Conservation (phyloP, 2,113 vertebrate genomes). For the Catharus fuscescens region DNA sequence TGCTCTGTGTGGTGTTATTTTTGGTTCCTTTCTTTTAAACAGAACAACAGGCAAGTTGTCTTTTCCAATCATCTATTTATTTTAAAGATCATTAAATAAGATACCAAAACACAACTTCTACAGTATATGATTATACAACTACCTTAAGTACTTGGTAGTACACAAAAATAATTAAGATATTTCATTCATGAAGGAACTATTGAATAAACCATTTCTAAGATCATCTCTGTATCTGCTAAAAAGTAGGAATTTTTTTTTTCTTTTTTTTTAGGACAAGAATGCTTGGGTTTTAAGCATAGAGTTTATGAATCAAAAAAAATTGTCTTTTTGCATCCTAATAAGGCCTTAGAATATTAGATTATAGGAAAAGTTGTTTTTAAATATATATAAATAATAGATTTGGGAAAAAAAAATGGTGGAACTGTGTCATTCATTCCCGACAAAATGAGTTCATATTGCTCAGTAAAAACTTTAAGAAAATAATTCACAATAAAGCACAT, state of each 20-base stretch:
- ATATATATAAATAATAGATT: not conserved
- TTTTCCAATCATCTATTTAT: slow-evolving; percentile 27
- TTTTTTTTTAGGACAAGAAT: not conserved
- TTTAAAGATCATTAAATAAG: not conserved
- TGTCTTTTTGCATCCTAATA: not conserved
- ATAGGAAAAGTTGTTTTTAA: not conserved
- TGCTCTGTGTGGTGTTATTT: not conserved
- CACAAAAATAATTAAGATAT: not conserved
- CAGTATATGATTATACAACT: not conserved
- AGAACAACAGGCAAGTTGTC: not conserved
- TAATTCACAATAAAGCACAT: not conserved
- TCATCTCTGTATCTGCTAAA: not conserved
- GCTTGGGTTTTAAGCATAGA: not conserved
- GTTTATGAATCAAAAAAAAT: not conserved
- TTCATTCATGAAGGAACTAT: not conserved
- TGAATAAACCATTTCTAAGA: not conserved
- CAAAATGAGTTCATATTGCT: not conserved
- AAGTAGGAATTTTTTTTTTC: not conserved
- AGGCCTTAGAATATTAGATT: not conserved
- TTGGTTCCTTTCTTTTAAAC: not conserved
- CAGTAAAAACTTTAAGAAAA: not conserved
- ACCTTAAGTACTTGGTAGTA: not conserved
- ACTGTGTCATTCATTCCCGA: not conserved
- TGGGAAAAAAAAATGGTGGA: not conserved
- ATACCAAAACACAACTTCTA: not conserved